Evolutionary conservation across 2,888 invertebrate species (phyloP).

Genomic region (Cephus nigrinus): DNA sequence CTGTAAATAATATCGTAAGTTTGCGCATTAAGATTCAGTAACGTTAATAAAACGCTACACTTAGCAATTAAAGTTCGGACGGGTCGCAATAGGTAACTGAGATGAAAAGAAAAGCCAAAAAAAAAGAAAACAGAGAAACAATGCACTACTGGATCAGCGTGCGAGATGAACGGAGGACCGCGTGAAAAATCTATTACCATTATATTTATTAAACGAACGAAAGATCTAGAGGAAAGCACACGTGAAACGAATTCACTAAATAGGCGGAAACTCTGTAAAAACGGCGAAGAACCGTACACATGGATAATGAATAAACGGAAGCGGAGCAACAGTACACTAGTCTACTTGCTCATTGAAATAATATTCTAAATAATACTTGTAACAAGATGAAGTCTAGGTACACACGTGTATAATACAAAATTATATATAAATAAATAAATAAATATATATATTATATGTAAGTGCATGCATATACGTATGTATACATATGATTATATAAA

Average conservation of each 20-base stretch:
- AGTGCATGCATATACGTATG: background rate
- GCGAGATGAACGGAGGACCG: background rate
- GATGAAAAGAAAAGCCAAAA: background rate
- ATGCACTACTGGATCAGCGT: background rate
- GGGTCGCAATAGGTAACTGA: background rate
- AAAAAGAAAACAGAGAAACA: background rate
- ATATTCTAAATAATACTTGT: constrained; percentile 57
- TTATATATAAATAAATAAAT: constrained; percentile 42
- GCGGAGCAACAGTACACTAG: constrained; percentile 35
- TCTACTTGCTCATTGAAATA: constrained; percentile 57
- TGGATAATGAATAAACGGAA: background rate
- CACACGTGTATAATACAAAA: constrained; percentile 43
- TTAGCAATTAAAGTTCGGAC: background rate
- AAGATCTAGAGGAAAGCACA: background rate
- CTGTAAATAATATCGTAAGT: background rate
- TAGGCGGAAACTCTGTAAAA: background rate
- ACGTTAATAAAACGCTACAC: background rate
- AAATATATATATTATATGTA: background rate
- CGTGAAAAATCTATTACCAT: background rate
- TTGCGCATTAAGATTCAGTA: background rate
- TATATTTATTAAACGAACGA: background rate
- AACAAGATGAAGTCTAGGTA: constrained; percentile 39
- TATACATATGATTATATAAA: background rate
- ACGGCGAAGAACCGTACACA: background rate
- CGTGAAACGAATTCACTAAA: background rate